Percentiles rank a stretch among this genome's conserved stretches.
Evolutionary conservation across 2,797 vertebrate genomes (phyloP).

Genomic region (Coracias cyanogaster): DNA sequence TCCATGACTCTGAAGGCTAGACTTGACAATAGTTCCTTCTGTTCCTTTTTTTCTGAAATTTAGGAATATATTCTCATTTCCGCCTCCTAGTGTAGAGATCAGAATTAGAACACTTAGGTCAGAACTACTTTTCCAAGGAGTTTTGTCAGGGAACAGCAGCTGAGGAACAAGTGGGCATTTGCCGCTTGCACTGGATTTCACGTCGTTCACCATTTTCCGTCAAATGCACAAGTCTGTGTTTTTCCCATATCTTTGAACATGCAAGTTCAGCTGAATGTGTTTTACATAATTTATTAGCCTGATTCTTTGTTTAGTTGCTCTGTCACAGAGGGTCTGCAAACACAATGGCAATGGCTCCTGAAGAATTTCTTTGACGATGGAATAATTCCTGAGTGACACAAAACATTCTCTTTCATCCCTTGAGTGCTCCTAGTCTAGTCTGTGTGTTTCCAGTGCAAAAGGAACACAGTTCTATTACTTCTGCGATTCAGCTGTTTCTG

Average conservation of each 20-base stretch:
- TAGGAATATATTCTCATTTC: background rate
- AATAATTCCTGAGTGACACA: background rate
- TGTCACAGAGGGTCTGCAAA: background rate
- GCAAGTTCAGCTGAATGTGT: background rate
- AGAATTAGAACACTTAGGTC: background rate
- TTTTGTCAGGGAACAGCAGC: background rate
- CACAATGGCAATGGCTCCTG: constrained; percentile 24
- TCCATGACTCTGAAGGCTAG: background rate
- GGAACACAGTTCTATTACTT: background rate
- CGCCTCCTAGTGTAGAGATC: background rate
- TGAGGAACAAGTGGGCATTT: background rate
- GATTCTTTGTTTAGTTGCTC: constrained; percentile 32
- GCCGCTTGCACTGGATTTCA: background rate
- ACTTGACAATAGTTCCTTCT: background rate
- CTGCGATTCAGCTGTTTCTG: background rate
- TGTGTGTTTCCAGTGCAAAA: background rate
- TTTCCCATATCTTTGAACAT: background rate
- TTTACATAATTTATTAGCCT: constrained; percentile 31
- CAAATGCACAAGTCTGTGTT: background rate
- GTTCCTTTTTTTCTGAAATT: background rate
- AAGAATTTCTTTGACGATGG: constrained; percentile 26
- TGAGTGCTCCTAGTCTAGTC: background rate
- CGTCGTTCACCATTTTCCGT: background rate
- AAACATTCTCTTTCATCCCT: background rate
- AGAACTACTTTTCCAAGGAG: background rate